These are phyloP conservation scores for Drosophila kambysellisi DNA, from an alignment of 2,888 invertebrate genomes.

Conservation along the genomic window DNA sequence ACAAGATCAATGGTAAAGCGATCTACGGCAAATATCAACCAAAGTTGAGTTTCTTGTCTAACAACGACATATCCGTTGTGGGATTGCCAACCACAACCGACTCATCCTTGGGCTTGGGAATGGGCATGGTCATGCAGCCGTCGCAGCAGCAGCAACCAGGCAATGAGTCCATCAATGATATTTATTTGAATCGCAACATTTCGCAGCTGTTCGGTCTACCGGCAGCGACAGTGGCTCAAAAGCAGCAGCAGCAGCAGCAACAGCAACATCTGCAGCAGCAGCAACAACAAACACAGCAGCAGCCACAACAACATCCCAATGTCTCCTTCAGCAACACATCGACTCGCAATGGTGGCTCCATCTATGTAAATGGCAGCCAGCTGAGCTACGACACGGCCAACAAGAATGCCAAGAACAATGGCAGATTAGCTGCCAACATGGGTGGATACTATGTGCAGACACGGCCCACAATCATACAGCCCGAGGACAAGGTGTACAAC, in stretches of 20 bases:
- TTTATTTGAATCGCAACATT: constrained; percentile 83
- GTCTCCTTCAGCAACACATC: constrained; percentile 75
- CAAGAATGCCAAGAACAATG: constrained; percentile 82
- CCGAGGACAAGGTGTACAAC: constrained; percentile 82
- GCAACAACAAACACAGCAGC: constrained; percentile 34
- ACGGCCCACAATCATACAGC: constrained; percentile 61
- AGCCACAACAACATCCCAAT: constrained; percentile 74
- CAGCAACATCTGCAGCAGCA: constrained; percentile 12
- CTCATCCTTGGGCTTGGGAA: constrained; percentile 44
- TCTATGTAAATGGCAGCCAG: constrained; percentile 72
- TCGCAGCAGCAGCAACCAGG: constrained; percentile 45
- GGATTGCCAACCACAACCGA: constrained; percentile 25
- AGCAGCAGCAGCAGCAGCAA: constrained; percentile 24
- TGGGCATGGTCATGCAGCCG: constrained; percentile 52
- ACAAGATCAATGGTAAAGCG: constrained; percentile 47
- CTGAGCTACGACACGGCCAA: constrained; percentile 78
- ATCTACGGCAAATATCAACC: constrained; percentile 69
- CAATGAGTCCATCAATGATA: constrained; percentile 83
- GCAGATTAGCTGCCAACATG: constrained; percentile 39
- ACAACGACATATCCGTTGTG: constrained; percentile 65
- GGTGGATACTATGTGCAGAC: constrained; percentile 80
- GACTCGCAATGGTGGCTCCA: constrained; percentile 62
- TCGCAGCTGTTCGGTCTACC: constrained; percentile 81
- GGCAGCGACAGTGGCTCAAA: neutral
- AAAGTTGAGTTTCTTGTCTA: constrained; percentile 77